phyloP scores from a whole-genome alignment of 2,888 invertebrate species.

The Pyrrhia umbra region DNA sequence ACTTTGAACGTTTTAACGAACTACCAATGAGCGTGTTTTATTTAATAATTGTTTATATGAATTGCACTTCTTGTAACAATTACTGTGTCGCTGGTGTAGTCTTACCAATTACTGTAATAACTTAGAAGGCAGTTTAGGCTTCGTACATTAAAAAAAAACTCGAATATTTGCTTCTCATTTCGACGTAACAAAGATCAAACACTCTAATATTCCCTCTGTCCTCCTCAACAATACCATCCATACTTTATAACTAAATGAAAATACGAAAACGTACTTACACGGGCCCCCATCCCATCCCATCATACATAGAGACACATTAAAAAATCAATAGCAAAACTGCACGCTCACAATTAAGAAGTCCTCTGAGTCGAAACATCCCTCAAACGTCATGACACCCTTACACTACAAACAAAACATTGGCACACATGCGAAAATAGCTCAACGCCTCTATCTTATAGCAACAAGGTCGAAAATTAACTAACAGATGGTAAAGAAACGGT shows the following conservation, averaged over 20 bases:
- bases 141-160: slow-evolving; percentile 19
- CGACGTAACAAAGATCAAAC: slow-evolving; percentile 32
- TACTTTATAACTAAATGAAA: slow-evolving; percentile 46
- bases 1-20: slow-evolving; percentile 64
- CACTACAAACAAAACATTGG: slow-evolving; percentile 53
- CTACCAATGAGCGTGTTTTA: slow-evolving; percentile 53
- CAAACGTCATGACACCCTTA: slow-evolving; percentile 79
- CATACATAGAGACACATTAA: slow-evolving; percentile 78
- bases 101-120: slow-evolving; percentile 36
- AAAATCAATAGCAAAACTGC: slow-evolving; percentile 86
- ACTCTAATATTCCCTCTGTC: slow-evolving; percentile 26
- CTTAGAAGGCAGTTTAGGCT: slow-evolving; percentile 13
- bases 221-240: slow-evolving; percentile 37
- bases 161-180: slow-evolving; percentile 43
- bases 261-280: slow-evolving; percentile 51
- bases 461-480: slow-evolving; percentile 68
- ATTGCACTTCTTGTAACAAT: slow-evolving; percentile 54
- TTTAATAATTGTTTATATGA: slow-evolving; percentile 56
- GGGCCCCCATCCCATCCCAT: slow-evolving; percentile 48
- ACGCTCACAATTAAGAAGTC: slow-evolving; percentile 86
- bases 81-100: slow-evolving; percentile 37
- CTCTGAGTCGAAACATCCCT: slow-evolving; percentile 81
- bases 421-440: slow-evolving; percentile 32
- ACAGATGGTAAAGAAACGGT: slow-evolving; percentile 56
- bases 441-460: slow-evolving; percentile 48